Evolutionary conservation across 2,113 vertebrate species (phyloP).

Genomic region (Myrmecobius fasciatus): DNA sequence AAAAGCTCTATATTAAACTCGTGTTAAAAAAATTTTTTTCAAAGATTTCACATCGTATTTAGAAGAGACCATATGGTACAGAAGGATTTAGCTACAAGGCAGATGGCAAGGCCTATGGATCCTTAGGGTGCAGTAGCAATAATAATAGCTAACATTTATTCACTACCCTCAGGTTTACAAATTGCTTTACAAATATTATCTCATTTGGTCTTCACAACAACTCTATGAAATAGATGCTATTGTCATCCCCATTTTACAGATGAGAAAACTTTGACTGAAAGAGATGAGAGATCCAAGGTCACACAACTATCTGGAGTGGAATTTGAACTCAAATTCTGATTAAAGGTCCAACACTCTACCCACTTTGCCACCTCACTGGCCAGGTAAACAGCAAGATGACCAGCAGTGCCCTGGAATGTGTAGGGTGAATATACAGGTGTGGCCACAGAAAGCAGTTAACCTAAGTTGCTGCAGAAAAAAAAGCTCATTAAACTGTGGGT

Average conservation of each 20-base stretch:
- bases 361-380: neutral
- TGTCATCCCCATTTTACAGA: neutral
- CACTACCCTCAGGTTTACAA: neutral
- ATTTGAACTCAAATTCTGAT: neutral
- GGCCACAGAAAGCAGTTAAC: neutral
- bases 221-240: neutral
- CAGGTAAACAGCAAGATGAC: neutral
- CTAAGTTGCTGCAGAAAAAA: neutral
- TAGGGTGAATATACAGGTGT: neutral
- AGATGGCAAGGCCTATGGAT: neutral
- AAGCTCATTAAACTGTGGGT: too few species aligned
- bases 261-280: neutral
- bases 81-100: neutral
- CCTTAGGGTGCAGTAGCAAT: neutral
- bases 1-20: neutral
- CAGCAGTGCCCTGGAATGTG: neutral
- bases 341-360: neutral
- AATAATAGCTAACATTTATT: neutral
- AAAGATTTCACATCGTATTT: neutral
- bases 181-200: neutral
- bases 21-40: neutral
- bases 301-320: neutral
- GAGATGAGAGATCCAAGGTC: neutral
- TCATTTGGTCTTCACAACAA: neutral
- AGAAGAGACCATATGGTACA: neutral